Evolutionary conservation across 2,797 vertebrate genomes (phyloP).

Genomic region (Nannoperca obscura): DNA sequence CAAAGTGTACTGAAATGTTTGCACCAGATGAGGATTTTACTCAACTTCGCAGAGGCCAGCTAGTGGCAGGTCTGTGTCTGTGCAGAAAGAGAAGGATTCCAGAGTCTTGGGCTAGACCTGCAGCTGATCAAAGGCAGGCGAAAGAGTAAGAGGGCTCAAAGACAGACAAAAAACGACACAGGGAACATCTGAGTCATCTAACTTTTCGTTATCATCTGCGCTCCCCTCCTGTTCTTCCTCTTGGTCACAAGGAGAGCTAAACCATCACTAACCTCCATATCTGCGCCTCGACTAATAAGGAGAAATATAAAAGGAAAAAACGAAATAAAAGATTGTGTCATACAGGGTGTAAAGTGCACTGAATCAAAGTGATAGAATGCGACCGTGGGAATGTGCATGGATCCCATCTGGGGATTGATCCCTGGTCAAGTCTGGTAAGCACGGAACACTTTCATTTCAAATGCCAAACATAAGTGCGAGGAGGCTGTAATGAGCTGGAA

Average conservation of each 20-base stretch:
- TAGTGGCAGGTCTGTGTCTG: conserved; percentile 16
- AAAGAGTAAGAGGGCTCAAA: conserved; percentile 63
- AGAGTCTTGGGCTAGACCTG: conserved; percentile 48
- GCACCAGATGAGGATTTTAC: neutral
- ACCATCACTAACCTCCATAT: conserved; percentile 3
- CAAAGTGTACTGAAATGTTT: conserved; percentile 13
- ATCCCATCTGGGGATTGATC: conserved; percentile 39
- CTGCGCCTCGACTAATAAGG: conserved; percentile 14
- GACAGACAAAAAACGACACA: conserved; percentile 43
- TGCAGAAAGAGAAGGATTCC: conserved; percentile 18
- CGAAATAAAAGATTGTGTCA: conserved; percentile 44
- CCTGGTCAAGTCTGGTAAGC: conserved; percentile 46
- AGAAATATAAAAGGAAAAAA: neutral
- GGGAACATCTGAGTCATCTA: conserved; percentile 65
- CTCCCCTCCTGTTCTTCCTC: conserved; percentile 49
- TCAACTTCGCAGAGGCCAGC: neutral
- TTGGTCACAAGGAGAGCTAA: conserved; percentile 24
- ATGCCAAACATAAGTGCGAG: conserved; percentile 33
- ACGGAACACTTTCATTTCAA: conserved; percentile 23
- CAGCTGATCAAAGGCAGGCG: conserved; percentile 75
- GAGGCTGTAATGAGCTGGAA: conserved; percentile 40
- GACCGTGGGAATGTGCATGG: conserved; percentile 69
- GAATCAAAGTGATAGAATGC: conserved; percentile 67
- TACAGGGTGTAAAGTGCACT: conserved; percentile 75
- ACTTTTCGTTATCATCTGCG: conserved; percentile 55